phyloP scores from a whole-genome alignment of 2,888 invertebrate species.

The Cephus nigrinus region DNA sequence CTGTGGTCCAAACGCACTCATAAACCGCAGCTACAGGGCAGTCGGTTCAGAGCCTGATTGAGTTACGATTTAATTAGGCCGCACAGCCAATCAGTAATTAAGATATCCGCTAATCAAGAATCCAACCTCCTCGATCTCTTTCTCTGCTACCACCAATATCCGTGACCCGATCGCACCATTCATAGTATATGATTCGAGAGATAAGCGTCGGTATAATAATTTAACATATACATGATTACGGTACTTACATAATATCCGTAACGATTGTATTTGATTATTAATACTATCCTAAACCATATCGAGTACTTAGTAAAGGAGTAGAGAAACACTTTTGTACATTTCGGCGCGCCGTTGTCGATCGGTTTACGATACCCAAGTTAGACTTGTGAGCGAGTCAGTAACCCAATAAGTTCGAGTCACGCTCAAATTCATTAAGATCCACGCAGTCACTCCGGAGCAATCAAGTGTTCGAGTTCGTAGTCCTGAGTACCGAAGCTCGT shows the following conservation, averaged over 20 bases:
- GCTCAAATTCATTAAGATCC: constrained; percentile 4
- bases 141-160: constrained; percentile 6
- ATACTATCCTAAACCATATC: neutral
- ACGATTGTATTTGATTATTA: neutral
- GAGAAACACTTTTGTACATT: neutral
- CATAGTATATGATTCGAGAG: neutral
- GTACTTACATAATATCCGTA: neutral
- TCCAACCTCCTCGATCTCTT: constrained; percentile 13
- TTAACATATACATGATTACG: neutral
- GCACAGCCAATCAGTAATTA: constrained; percentile 60
- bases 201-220: neutral
- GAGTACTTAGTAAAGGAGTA: neutral
- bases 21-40: constrained; percentile 19
- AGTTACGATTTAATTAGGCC: constrained; percentile 64
- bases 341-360: neutral
- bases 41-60: constrained; percentile 47
- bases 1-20: constrained; percentile 1
- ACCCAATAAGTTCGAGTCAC: constrained; percentile 3
- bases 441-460: constrained; percentile 4
- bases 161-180: neutral
- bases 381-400: neutral
- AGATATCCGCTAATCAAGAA: constrained; percentile 61
- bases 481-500: neutral
- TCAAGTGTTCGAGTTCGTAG: constrained; percentile 2
- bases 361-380: neutral